phyloP scores from a whole-genome alignment of 1,140 invertebrate species.

The Tetranychus cinnabarinus region DNA sequence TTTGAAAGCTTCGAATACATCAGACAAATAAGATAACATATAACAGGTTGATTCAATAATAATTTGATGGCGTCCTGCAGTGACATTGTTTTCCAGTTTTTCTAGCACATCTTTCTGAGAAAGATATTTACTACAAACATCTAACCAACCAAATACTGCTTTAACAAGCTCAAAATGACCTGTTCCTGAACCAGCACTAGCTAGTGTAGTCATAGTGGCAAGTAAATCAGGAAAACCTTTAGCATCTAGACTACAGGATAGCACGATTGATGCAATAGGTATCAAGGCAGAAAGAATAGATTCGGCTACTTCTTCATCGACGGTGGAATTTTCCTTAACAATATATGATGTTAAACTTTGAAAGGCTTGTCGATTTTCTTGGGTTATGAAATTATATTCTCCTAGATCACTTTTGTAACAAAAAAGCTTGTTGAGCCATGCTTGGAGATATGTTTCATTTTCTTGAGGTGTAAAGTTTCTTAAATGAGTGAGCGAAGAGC shows the following conservation, averaged over 20 bases:
- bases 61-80: conserved; percentile 27
- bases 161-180: conserved; percentile 56
- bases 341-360: conserved; percentile 45
- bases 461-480: not conserved
- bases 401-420: conserved; percentile 14
- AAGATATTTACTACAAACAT: conserved; percentile 29
- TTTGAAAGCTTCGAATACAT: conserved; percentile 38
- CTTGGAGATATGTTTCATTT: not conserved
- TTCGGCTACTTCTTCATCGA: conserved; percentile 39
- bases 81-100: conserved; percentile 28
- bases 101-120: conserved; percentile 28
- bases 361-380: conserved; percentile 45
- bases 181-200: conserved; percentile 44
- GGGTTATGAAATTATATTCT: conserved; percentile 16
- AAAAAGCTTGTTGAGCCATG: conserved; percentile 1
- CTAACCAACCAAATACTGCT: conserved; percentile 50
- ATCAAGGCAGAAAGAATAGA: conserved; percentile 49
- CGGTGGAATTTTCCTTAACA: conserved; percentile 36
- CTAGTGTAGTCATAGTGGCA: conserved; percentile 46
- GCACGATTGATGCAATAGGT: conserved; percentile 41
- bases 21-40: conserved; percentile 44
- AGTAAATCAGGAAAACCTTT: conserved; percentile 55
- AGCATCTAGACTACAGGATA: conserved; percentile 34
- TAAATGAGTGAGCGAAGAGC: conserved; percentile 28
- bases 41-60: conserved; percentile 51